Base-by-base conservation (phyloP, 2,888 invertebrate species). In the Brachypterus glaber region DNA sequence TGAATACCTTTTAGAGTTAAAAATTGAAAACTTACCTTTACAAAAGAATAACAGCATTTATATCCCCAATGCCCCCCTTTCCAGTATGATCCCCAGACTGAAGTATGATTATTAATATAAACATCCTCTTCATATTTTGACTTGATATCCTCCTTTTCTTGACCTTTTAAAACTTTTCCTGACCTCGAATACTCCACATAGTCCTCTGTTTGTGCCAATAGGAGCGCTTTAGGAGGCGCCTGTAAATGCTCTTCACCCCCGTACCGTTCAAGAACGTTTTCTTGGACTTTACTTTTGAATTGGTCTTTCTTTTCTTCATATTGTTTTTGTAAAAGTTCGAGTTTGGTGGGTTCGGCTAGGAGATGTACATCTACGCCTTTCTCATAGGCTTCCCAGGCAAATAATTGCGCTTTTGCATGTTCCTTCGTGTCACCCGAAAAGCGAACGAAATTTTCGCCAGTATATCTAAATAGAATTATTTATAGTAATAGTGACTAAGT, bases 71-170 rank as follows among this genome's bases (percentile, higher is more conserved):
- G 74, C 0, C 92, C 93, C 34, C 80, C 79, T 50, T 75, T 75
- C 96, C 97, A 99, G 63, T 74, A 95, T 0, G 96, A 96, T 3
- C 98, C 98, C 88, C 90, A 98, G 4, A 97, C 86, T 1, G 83
- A 77, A 0, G 84, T 87, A 64, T 98, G 98, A 64, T 98, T 98
- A 60, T 90, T 90, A 4, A 84, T 79, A 48, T 80, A 75, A 12
- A 88, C 77, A 63, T 98, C 96, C 65, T 98, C 98, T 59, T 92
- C 93, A 62, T 95, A 98, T 57, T 84, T 84, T 11, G 76, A 91
- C 66, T 82, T 75, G 4, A 92, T 79, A 0, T 84, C 71, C 43
- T 84, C 82, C 54, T 89, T 88, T 61, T 97, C 96, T 39, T 87
- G 82, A 0, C 96, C 96, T 54, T 79, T 78, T 1, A 79, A 76